Percentiles rank a stretch among this genome's conserved stretches.
These are phyloP conservation scores for Haliclona indistincta DNA, from an alignment of 37 sponge, comb jelly and placozoan genomes.

Conservation along the genomic window DNA sequence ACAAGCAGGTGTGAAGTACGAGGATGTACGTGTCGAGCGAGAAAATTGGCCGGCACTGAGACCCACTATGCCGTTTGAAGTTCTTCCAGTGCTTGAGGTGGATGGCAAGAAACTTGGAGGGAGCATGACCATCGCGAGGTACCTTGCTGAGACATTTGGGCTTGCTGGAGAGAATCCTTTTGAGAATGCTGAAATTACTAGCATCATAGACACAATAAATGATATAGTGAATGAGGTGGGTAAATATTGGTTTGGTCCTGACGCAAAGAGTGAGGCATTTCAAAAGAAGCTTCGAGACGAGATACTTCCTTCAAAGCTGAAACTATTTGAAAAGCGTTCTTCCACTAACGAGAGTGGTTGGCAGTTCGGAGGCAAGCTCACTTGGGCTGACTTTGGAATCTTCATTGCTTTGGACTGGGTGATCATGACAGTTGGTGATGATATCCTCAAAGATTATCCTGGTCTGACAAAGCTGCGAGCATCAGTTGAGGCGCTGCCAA, in stretches of 20 bases:
- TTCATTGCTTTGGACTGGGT: not conserved
- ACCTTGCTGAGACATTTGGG: conserved; percentile 58
- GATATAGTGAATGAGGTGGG: conserved; percentile 13
- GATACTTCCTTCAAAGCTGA: conserved; percentile 9
- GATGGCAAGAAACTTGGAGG: conserved; percentile 54
- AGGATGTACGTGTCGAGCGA: conserved; percentile 26
- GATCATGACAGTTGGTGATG: not conserved
- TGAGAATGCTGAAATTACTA: conserved; percentile 54
- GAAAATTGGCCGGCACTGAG: conserved; percentile 38
- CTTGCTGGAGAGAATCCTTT: conserved; percentile 58
- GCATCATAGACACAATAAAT: conserved; percentile 37
- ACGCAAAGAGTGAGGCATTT: conserved; percentile 41
- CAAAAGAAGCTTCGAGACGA: conserved; percentile 17
- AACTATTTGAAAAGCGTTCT: conserved; percentile 12
- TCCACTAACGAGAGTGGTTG: conserved; percentile 23
- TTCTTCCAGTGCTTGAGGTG: conserved; percentile 54
- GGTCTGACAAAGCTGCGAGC: conserved; percentile 27
- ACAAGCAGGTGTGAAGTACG: conserved; percentile 48
- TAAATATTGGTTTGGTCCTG: conserved; percentile 27
- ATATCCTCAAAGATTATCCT: conserved; percentile 23
- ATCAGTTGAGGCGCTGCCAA: conserved; percentile 35
- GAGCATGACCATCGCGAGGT: conserved; percentile 27
- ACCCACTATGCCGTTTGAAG: conserved; percentile 37
- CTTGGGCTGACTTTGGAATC: conserved; percentile 34
- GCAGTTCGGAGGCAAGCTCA: conserved; percentile 30